Base-by-base conservation (phyloP, 2,888 invertebrate species). In the Lepidochitona cinerea region DNA sequence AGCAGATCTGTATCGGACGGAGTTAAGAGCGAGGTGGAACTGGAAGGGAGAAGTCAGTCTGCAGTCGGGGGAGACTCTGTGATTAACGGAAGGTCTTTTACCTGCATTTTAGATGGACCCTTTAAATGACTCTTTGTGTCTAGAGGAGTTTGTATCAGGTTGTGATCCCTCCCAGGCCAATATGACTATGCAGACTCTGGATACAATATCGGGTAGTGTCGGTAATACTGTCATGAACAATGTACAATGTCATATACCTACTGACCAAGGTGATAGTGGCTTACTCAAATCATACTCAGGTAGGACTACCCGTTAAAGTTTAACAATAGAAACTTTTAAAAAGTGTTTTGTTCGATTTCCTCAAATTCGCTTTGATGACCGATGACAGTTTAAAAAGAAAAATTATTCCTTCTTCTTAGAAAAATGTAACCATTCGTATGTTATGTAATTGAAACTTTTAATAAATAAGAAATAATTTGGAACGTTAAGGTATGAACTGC, bases 91-190 rank as follows among this genome's bases (percentile, higher is more conserved):
- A 59, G 59, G 26, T 23, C 23, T 59, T 59, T 59, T 59, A 59
- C 59, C 59, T 59, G 29, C 29, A 23, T 26, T 59, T 14, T 85
- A 85, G 79, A 87, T 85, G 86, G 85, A 87, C 85, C 76, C 84
- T 75, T 75, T 86, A 79, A 81, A 83, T 79, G 86, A 85, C 37
- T 77, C 83, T 26, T 72, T 86, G 81, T 85, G 81, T 75, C 77
- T 86, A 70, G 85, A 86, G 76, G 85, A 84, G 77, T 81, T 86
- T 65, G 85, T 84, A 32, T 77, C 75, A 52, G 70, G 75, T 49
- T 79, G 79, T 70, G 75, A 75, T 52, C 70, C 79, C 5, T 71
- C 78, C 36, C 74, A 74, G 23, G 71, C 77, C 65, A 79, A 74
- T 35, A 79, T 80, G 79, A 81, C 81, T 71, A 81, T 83, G 83